Conservation (phyloP, 1,140 invertebrate species). For the Caenorhabditis latens region DNA sequence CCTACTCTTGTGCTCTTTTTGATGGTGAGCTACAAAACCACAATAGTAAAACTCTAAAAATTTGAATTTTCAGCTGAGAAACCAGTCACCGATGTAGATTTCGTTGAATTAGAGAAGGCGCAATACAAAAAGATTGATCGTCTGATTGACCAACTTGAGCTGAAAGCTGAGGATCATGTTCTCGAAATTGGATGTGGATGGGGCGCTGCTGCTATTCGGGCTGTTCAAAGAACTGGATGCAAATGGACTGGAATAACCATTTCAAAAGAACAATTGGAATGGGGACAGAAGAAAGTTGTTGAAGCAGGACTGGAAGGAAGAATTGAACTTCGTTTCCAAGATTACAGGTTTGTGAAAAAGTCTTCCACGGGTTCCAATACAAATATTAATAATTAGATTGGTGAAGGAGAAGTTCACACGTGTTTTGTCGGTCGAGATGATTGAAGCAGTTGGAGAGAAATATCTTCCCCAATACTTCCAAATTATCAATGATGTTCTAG, state of each 20-base stretch:
- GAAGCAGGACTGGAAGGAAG: constrained; percentile 63
- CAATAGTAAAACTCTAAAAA: no score
- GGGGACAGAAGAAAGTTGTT: constrained; percentile 60
- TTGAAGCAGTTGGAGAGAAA: constrained; percentile 71
- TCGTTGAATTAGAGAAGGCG: constrained; percentile 66
- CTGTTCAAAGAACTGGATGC: constrained; percentile 65
- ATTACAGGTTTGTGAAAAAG: constrained; percentile 49
- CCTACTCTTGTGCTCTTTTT: constrained; percentile 71
- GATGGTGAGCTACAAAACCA: constrained; percentile 37
- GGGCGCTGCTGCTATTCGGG: constrained; percentile 71
- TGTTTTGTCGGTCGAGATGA: constrained; percentile 71
- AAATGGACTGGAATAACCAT: constrained; percentile 71
- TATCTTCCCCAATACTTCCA: constrained; percentile 70
- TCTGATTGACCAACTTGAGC: constrained; percentile 70
- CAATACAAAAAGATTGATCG: constrained; percentile 75
- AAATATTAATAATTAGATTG: constrained; percentile 5
- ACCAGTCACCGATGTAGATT: constrained; percentile 18
- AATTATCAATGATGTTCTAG: constrained; percentile 67
- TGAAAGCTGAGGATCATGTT: constrained; percentile 72
- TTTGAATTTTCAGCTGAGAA: constrained; percentile 18
- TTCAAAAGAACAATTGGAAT: constrained; percentile 66
- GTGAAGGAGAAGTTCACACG: constrained; percentile 64
- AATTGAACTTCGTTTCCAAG: constrained; percentile 68
- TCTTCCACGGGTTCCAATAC: background rate
- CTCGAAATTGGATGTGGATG: constrained; percentile 77